Evolutionary conservation across 2,113 vertebrate species (phyloP), one percentile per base, ranked within the genome.

Genomic region (Vulpes vulpes): DNA sequence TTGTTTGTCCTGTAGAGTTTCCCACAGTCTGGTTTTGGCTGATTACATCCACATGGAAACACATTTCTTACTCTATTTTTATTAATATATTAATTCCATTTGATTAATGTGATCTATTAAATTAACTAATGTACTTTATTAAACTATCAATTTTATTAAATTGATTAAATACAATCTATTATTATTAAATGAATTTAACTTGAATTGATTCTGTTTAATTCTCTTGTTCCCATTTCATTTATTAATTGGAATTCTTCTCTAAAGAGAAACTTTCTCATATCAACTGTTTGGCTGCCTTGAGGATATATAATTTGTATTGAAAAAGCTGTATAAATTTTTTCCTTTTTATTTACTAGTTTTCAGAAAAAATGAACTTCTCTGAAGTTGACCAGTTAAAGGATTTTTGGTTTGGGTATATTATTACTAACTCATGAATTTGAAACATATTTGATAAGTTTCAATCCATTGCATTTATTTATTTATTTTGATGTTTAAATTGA

Each of bases 181-280:
- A 82, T 90, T 96, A 91, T 96, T 90, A 85, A 92, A 59, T 76
- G 89, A 69, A 69, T 60, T 71, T 85, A 91, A 95, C 67, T 87
- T 89, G 57, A 96, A 91, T 84, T 23, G 38, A 96, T 65, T 90
- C 62, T 59, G 65, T 84, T 97, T 86, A 89, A 93, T 97, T 97
- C 59, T 93, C 60, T 87, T 91, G 88, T 92, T 92, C 43, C 84
- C 38, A 43, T 67, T 96, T 93, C 22, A 35, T 95, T 95, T 89
- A 74, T 89, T 96, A 92, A 71, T 69, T 90, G 57, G 14, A 92
- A 79, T 94, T 95, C 19, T 78, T 96, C 65, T 97, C n/a, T 83
- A 87, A 96, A 89, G 90, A 86, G 94, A 95, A 95, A 53, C 32
- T 92, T 80, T 78, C 78, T 55, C 60, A 64, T 19, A 87, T 92